phyloP scores from a whole-genome alignment of 2,113 vertebrate species.

The Lasiurus borealis region DNA sequence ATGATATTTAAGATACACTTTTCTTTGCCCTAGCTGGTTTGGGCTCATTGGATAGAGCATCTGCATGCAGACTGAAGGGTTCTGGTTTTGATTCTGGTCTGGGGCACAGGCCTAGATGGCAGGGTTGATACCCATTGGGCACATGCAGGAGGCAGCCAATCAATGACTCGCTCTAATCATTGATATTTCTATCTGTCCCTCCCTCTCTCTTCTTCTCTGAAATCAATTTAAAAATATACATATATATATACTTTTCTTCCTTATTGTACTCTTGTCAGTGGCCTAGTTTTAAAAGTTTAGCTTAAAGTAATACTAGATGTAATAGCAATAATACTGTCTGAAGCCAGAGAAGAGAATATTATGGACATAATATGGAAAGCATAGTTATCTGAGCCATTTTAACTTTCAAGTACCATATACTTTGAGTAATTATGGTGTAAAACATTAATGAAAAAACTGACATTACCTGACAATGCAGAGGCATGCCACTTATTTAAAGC shows the following conservation, averaged over 20 bases:
- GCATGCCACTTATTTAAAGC: background rate
- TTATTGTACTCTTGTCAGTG: background rate
- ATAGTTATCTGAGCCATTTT: background rate
- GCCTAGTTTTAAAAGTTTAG: conserved; percentile 30
- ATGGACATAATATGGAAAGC: background rate
- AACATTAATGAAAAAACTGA: background rate
- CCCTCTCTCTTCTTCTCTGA: no score
- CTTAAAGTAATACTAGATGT: background rate
- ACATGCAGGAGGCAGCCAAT: no score
- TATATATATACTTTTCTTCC: background rate
- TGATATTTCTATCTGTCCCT: no score
- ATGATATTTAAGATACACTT: background rate
- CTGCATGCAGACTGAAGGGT: no score
- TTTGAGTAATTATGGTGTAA: conserved; percentile 27
- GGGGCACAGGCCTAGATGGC: no score
- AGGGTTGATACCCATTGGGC: no score
- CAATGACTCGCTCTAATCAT: no score
- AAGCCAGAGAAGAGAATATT: conserved; percentile 12
- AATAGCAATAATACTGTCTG: background rate
- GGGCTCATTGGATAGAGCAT: no score
- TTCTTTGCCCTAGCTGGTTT: background rate
- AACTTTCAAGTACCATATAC: background rate
- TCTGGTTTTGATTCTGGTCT: no score
- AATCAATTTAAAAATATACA: no score
- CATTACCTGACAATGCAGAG: background rate